These are phyloP conservation scores for Calyptommatus sinebrachiatus DNA, from an alignment of 2,113 vertebrate species.

Conservation along the genomic window DNA sequence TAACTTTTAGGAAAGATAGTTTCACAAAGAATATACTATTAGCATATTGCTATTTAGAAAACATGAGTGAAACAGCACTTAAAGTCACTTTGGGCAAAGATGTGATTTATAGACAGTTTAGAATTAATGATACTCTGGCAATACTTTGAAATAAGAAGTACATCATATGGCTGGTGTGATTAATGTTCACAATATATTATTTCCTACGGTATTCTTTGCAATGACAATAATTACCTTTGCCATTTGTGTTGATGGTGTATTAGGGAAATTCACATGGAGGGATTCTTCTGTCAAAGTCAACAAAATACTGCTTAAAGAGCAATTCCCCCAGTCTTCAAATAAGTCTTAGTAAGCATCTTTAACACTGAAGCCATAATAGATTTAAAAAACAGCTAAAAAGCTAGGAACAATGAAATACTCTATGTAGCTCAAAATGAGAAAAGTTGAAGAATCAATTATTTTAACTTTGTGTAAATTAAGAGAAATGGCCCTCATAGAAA, in stretches of 20 bases:
- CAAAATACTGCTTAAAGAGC: constrained; percentile 13
- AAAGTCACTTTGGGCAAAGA: background rate
- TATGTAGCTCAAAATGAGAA: background rate
- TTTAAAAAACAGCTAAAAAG: background rate
- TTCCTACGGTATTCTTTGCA: constrained; percentile 8
- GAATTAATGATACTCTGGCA: constrained; percentile 6
- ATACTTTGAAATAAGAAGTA: constrained; percentile 22
- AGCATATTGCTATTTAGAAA: constrained; percentile 20
- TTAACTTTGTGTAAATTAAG: too few species aligned
- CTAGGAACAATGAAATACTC: background rate
- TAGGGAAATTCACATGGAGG: background rate
- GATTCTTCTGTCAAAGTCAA: constrained; percentile 13
- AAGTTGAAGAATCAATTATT: background rate
- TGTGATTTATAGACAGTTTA: constrained; percentile 26
- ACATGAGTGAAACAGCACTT: background rate
- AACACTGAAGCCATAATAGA: background rate
- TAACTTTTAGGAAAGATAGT: background rate
- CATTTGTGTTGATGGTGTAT: constrained; percentile 5
- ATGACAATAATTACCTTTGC: constrained; percentile 8
- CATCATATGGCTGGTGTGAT: constrained; percentile 13
- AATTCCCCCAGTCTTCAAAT: background rate
- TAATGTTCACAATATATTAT: constrained; percentile 29
- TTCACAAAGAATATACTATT: constrained; percentile 24
- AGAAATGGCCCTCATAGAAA: too few species aligned
- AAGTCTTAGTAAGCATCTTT: constrained; percentile 4